A percentile compares a stretch with the other conserved stretches of the same genome.
Conservation (phyloP, 2,113 vertebrate species). For the Patagioenas fasciata region DNA sequence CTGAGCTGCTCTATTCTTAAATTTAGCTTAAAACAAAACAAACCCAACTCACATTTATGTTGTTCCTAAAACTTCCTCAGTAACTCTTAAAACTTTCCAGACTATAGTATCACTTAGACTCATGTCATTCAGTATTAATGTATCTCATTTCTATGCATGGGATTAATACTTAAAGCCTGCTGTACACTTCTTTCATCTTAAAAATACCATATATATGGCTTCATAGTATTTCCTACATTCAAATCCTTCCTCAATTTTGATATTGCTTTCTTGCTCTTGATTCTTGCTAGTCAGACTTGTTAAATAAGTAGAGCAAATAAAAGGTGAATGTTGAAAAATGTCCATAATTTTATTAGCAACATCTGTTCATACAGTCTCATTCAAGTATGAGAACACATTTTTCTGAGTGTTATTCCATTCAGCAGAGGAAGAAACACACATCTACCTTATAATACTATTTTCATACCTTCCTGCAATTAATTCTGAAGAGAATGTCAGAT, state of each 20-base stretch:
- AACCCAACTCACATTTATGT: not conserved
- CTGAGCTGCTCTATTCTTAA: not conserved
- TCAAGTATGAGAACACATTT: slow-evolving; percentile 26
- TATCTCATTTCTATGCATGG: not conserved
- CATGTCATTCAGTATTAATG: not conserved
- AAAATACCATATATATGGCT: not conserved
- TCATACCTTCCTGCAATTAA: slow-evolving; percentile 46
- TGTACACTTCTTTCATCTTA: not conserved
- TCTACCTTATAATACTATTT: slow-evolving; percentile 47
- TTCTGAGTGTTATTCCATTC: slow-evolving; percentile 30
- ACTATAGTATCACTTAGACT: not conserved
- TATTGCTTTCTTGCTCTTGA: not conserved
- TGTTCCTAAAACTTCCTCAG: not conserved
- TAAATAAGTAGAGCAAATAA: slow-evolving; percentile 32
- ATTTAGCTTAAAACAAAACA: not conserved
- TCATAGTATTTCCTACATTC: not conserved
- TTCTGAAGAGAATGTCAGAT: slow-evolving; percentile 27
- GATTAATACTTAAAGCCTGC: not conserved
- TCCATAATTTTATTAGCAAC: slow-evolving; percentile 59
- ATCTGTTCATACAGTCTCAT: slow-evolving; percentile 25
- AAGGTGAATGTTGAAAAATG: slow-evolving; percentile 5
- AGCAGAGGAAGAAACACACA: slow-evolving; percentile 10
- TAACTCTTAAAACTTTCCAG: not conserved
- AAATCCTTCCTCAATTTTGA: not conserved
- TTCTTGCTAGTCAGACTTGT: slow-evolving; percentile 9